Evolutionary conservation across 2,888 invertebrate genomes (phyloP).

Genomic region (Stictocephala bisonia): DNA sequence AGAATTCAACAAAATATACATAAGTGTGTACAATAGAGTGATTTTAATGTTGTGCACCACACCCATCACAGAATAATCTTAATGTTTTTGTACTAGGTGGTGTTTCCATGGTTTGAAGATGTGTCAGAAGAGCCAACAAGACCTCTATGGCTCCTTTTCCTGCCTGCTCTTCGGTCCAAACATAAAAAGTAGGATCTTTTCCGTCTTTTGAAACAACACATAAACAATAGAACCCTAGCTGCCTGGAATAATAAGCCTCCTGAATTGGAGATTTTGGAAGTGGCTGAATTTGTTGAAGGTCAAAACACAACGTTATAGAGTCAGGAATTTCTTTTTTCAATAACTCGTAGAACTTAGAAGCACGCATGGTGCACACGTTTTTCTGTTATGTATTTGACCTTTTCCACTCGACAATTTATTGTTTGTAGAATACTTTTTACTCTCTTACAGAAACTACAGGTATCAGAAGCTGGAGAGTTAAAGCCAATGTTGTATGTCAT

Average conservation of each 20-base stretch:
- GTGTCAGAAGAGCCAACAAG: not conserved
- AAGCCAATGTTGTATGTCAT: conserved; percentile 19
- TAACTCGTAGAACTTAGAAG: conserved; percentile 25
- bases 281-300: conserved; percentile 37
- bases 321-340: not conserved
- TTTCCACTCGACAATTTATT: not conserved
- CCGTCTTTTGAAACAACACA: not conserved
- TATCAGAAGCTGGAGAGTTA: conserved; percentile 23
- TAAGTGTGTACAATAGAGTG: not conserved
- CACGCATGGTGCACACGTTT: conserved; percentile 27
- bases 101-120: not conserved
- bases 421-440: not conserved
- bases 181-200: conserved; percentile 14
- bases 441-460: conserved; percentile 21
- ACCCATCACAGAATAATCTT: conserved; percentile 27
- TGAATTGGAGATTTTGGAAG: conserved; percentile 36
- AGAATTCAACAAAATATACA: not conserved
- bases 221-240: conserved; percentile 16
- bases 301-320: conserved; percentile 14
- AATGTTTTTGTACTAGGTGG: not conserved
- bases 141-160: conserved; percentile 25
- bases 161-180: conserved; percentile 39
- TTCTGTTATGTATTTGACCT: not conserved
- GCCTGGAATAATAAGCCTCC: conserved; percentile 31
- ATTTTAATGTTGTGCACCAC: conserved; percentile 21